Evolutionary conservation across 2,113 vertebrate species (phyloP), one percentile per base, ranked within the genome.

Genomic region (Scomber colias): DNA sequence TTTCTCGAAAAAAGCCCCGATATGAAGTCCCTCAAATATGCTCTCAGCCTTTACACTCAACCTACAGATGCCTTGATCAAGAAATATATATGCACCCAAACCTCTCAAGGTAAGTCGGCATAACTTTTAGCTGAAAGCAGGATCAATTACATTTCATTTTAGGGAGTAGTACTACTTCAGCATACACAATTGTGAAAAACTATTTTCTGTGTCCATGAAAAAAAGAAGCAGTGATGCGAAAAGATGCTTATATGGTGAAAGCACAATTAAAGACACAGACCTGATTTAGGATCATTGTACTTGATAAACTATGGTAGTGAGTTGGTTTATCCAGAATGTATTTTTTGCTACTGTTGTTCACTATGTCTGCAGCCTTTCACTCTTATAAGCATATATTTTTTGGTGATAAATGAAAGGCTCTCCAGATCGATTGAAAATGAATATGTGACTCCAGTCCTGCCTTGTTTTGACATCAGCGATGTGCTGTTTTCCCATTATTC

Each of bases 1-100:
- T 99, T 98, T 94, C 92, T 99, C 31, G 98, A 99, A 89, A 99
- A 98, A 93, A 99, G 98, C 86, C 95, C 96, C 0, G 98, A 98
- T 71, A 94, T 99, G 51, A 97, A 97, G 87, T 99, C 98, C 70
- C 93, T 99, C 83, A 97, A 94, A 95, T 98, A 99, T 0, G 97
- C 98, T 78, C 97, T 99, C 51, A 98, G 96, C 95, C 97, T 99
- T 92, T 99, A 99, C 92, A 98, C 97, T 13, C 97, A 99, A 92
- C 96, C 97, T 61, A 99, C 98, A 16, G 98, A 99, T 73, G 84
- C 96, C 95, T 96, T 99, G 96, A 96, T 99, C 93, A 99, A 97
- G 95, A 99, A 98, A 91, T 99, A 98, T 92, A 98, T 99, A 94
- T 96, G 96, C 91, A 98, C 97, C 63, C 98, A 99, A 92, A 96